Evolutionary conservation across 2,888 invertebrate genomes (phyloP), one percentile per base, ranked within the genome.

Genomic region (Trichogramma evanescens): DNA sequence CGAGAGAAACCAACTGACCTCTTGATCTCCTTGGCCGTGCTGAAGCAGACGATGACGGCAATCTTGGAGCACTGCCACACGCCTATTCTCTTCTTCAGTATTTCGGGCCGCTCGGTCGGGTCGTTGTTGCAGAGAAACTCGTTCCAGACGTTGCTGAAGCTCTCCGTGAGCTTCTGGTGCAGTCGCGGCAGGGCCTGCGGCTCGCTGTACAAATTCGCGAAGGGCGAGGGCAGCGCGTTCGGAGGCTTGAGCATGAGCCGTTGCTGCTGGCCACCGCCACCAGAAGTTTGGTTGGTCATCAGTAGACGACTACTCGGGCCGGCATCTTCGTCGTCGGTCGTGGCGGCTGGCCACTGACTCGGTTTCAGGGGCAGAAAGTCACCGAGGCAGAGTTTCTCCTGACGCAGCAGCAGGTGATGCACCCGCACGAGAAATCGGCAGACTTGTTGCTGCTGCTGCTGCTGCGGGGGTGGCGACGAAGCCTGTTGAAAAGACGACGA

Each of bases 111-210:
- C 72, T 91, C 89, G 5, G 87, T 78, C 0, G 91, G 90, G 73
- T 91, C 91, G 66, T 89, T 88, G 69, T 87, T 86, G 39, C 86
- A 87, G 5, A 89, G 83, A 67, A 91, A 89, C 69, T 89, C 89
- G 71, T 91, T 91, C 91, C 91, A 91, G 26, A 84, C 81, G 67
- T 89, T 89, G 13, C 87, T 84, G 43, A 89, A 76, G 62, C 85
- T 85, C 67, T 88, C 86, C 48, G 84, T 82, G 9, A 91, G 67
- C 66, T 87, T 87, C 46, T 84, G 84, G 73, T 85, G 84, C 7
- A 91, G 78, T 59, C 84, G 82, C 38, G 86, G 86, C 54, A 88
- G 82, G 13, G 86, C 85, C 62, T 83, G 71, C 2, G 75, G 77
- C 41, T 72, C 69, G 5, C 67, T 61, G 59, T 76, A 77, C 5